These are phyloP conservation scores for Pleuronectes platessa DNA, from an alignment of 2,113 vertebrate species.

Conservation along the genomic window DNA sequence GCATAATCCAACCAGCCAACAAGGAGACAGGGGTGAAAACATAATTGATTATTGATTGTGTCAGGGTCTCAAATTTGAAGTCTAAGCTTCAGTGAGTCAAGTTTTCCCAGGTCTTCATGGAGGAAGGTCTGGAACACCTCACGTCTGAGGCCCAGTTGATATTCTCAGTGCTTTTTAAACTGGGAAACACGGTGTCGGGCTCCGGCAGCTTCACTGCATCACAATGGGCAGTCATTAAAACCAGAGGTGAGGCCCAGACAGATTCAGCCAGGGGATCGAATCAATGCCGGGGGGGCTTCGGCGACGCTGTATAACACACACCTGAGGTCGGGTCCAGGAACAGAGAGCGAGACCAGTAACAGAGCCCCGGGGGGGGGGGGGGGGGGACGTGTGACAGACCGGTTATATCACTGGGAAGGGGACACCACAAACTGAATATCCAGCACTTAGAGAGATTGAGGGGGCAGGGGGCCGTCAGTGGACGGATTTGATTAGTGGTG, in stretches of 20 bases:
- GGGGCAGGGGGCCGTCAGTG: background rate
- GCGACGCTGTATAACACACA: conserved; percentile 19
- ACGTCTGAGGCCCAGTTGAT: background rate
- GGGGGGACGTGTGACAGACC: conserved; percentile 46
- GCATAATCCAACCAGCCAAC: too few species aligned
- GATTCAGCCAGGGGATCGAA: conserved; percentile 28
- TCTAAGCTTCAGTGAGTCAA: too few species aligned
- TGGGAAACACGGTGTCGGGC: conserved; percentile 2
- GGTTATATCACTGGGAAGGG: conserved; percentile 52
- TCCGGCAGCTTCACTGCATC: conserved; percentile 3
- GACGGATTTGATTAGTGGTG: conserved; percentile 30
- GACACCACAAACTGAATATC: conserved; percentile 48
- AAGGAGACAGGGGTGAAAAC: too few species aligned
- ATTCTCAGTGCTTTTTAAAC: background rate
- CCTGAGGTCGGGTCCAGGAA: conserved; percentile 17
- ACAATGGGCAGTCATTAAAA: conserved; percentile 24
- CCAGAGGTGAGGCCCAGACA: conserved; percentile 21
- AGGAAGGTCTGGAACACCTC: background rate
- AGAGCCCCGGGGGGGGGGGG: conserved; percentile 17
- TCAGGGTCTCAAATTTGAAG: too few species aligned
- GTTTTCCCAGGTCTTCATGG: background rate
- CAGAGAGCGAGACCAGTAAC: conserved; percentile 49
- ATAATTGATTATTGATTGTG: too few species aligned
- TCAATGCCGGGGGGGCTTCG: background rate
- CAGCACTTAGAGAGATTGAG: conserved; percentile 47